Base-by-base conservation (phyloP, 2,888 invertebrate genomes). In the Therioaphis trifolii region DNA sequence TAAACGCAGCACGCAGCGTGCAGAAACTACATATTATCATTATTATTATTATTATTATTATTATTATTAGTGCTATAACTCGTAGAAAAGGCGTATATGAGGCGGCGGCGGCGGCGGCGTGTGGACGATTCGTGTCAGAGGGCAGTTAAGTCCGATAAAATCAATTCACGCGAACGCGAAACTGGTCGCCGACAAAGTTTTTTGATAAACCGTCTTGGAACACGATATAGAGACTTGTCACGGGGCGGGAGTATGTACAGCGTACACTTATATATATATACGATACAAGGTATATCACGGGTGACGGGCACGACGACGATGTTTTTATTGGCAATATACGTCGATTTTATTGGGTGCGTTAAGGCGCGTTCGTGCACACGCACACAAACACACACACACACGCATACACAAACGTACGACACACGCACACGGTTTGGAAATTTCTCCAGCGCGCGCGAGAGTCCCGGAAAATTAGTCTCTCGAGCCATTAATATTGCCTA, bases 121-220 rank as follows among this genome's bases (percentile, higher is more conserved):
- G 55, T 21, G 58, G 24, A 29, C 69, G 61, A 35, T 74, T 74
- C 82, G 82, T 82, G 82, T 82, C 61, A 15, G 74, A 35, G 82
- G 49, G 63, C 82, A 82, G 63, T 82, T 74, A 43, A 18, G 82
- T 52, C 72, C 74, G 82, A 82, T 74, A 82, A 82, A 74, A 82
- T 82, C 82, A 82, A 82, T 82, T 66, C 74, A 82, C 74, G 74
- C 63, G 66, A 74, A 82, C 74, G 12, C 63, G 35, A 61, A 72
- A 72, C 82, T 74, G 24, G 71, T 82, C 72, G 82, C 82, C 63
- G 82, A 66, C 82, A 66, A 78, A 80, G 63, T 63, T 69, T 76
- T 79, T 74, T 74, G 82, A 74, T 74, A 35, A 82, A 82, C 63
- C 63, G 82, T 82, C 72, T 66, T 11, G 46, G 40, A 21, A 72